Evolutionary conservation across 2,113 vertebrate genomes (phyloP).

Genomic region (Hippopotamus amphibius): DNA sequence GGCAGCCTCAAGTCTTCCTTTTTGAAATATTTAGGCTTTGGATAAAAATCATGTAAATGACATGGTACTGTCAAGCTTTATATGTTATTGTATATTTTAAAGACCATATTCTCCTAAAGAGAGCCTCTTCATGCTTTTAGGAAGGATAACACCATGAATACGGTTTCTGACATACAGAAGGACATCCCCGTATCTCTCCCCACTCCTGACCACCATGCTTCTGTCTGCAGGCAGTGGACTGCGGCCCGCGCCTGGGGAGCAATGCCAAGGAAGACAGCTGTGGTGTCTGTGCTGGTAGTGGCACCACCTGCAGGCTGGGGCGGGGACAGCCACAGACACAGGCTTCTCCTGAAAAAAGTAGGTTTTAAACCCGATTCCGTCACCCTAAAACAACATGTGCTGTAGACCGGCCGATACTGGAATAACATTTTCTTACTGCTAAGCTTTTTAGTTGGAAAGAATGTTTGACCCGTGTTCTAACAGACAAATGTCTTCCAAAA

Average conservation of each 20-base stretch:
- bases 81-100: neutral
- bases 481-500: neutral
- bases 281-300: slow-evolving; percentile 93
- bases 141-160: slow-evolving; percentile 80
- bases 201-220: slow-evolving; percentile 84
- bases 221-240: slow-evolving; percentile 94
- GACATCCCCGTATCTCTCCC: slow-evolving; percentile 72
- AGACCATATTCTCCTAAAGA: slow-evolving; percentile 73
- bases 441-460: neutral
- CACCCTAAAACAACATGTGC: neutral
- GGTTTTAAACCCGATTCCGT: slow-evolving; percentile 74
- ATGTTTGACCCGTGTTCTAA: neutral
- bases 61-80: slow-evolving; percentile 62
- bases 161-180: slow-evolving; percentile 76
- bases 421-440: neutral
- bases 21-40: slow-evolving; percentile 64
- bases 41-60: slow-evolving; percentile 69
- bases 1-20: neutral
- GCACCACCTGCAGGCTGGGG: slow-evolving; percentile 94
- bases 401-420: neutral
- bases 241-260: slow-evolving; percentile 94
- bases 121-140: slow-evolving; percentile 70
- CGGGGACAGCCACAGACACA: slow-evolving; percentile 93
- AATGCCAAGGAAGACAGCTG: slow-evolving; percentile 95
- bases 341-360: slow-evolving; percentile 93